Evolutionary conservation across 2,113 vertebrate genomes (phyloP).

Genomic region (Megaleporinus macrocephalus): DNA sequence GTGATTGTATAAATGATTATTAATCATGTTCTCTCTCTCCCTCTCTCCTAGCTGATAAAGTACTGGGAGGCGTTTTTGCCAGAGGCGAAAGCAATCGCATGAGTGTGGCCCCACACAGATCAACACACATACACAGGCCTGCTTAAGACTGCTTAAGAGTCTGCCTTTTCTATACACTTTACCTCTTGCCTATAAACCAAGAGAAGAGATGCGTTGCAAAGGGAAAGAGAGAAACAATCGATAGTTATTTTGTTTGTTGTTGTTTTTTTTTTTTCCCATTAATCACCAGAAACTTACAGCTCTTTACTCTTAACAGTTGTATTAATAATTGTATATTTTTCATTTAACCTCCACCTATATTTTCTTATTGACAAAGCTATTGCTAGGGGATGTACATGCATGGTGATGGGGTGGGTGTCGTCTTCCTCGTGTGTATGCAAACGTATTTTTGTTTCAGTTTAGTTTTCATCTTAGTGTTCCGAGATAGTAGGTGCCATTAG

Average conservation of each 20-base stretch:
- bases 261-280: constrained; percentile 18
- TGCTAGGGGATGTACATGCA: constrained; percentile 22
- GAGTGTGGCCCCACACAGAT: constrained; percentile 64
- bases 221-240: constrained; percentile 72
- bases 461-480: neutral
- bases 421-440: constrained; percentile 36
- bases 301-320: constrained; percentile 72
- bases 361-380: constrained; percentile 83
- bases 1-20: neutral
- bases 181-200: constrained; percentile 85
- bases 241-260: constrained; percentile 58
- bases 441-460: neutral
- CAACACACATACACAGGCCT: constrained; percentile 40
- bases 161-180: constrained; percentile 84
- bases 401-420: constrained; percentile 22
- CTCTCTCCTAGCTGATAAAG: constrained; percentile 85
- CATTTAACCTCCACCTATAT: constrained; percentile 90
- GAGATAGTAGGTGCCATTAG: constrained; percentile 18
- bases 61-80: constrained; percentile 98
- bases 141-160: constrained; percentile 57
- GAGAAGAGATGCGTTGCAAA: constrained; percentile 69
- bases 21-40: constrained; percentile 14
- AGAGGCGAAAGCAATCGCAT: constrained; percentile 97
- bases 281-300: constrained; percentile 73
- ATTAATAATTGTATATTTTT: constrained; percentile 84